phyloP scores from a whole-genome alignment of 2,888 invertebrate genomes.

The Punctoribates punctum region DNA sequence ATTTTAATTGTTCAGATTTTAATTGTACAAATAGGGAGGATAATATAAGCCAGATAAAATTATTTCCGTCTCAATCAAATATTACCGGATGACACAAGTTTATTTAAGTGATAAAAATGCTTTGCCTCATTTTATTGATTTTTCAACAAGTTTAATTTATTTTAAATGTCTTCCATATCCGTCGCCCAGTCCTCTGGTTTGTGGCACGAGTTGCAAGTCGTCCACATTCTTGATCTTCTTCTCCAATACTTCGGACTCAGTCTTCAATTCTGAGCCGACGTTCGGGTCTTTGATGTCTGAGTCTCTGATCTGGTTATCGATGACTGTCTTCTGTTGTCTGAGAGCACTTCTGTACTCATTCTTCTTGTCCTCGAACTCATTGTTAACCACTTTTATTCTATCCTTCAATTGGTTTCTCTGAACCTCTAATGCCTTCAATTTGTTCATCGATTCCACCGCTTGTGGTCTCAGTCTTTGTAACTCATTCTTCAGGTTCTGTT shows the following conservation, averaged over 20 bases:
- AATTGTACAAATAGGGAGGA: too few relatives aligned
- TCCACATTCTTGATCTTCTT: neutral
- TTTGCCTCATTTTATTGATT: too few relatives aligned
- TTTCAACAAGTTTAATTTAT: too few relatives aligned
- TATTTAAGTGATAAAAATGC: too few relatives aligned
- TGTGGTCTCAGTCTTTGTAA: neutral
- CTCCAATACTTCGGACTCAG: neutral
- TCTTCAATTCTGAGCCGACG: neutral
- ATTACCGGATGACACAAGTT: too few relatives aligned
- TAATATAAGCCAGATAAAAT: too few relatives aligned
- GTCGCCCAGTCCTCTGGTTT: neutral
- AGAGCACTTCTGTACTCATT: neutral
- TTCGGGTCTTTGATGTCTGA: neutral
- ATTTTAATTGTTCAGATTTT: too few relatives aligned
- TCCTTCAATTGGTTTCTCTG: neutral
- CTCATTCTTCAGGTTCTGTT: neutral
- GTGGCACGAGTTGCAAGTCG: neutral
- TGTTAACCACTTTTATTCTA: neutral
- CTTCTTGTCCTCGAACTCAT: neutral
- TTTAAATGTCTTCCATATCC: conserved; percentile 29
- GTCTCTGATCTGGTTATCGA: neutral
- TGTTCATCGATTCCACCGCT: too few relatives aligned
- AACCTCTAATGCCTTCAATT: neutral
- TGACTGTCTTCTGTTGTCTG: neutral
- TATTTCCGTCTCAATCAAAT: too few relatives aligned